Conservation (phyloP, 2,797 vertebrate species). For the Enteromius unitaeniatus region DNA sequence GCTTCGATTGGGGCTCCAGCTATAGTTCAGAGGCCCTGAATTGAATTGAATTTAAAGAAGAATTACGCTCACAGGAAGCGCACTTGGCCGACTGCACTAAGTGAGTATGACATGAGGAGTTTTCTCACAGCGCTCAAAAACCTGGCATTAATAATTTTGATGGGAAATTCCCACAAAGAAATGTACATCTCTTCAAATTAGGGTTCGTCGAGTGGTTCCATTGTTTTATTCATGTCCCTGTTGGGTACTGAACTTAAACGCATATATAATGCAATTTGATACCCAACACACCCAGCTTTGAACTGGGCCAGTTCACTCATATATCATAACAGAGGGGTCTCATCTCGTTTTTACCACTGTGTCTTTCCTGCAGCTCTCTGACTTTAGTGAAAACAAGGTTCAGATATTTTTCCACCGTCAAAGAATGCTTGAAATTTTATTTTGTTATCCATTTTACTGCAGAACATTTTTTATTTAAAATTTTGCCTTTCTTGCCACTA, state of each 20-base stretch:
- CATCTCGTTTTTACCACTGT: slow-evolving; percentile 14
- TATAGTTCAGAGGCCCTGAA: slow-evolving; percentile 20
- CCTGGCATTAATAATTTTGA: slow-evolving; percentile 49
- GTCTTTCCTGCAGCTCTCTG: slow-evolving; percentile 9
- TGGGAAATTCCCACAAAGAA: slow-evolving; percentile 49
- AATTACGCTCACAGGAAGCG: slow-evolving; percentile 4
- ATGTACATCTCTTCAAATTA: slow-evolving; percentile 37
- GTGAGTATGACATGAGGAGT: slow-evolving; percentile 36
- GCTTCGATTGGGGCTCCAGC: slow-evolving; percentile 1
- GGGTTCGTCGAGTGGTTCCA: slow-evolving; percentile 15
- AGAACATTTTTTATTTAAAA: not conserved
- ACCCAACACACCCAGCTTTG: slow-evolving; percentile 54
- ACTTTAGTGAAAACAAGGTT: slow-evolving; percentile 2
- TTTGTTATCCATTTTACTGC: not conserved
- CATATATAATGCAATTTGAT: slow-evolving; percentile 41
- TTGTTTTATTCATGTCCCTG: slow-evolving; percentile 37
- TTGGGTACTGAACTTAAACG: slow-evolving; percentile 30
- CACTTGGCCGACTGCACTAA: slow-evolving; percentile 7
- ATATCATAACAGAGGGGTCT: slow-evolving; percentile 53
- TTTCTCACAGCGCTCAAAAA: slow-evolving; percentile 43
- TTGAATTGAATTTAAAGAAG: slow-evolving; percentile 33
- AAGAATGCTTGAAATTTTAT: not conserved
- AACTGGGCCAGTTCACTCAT: slow-evolving; percentile 53
- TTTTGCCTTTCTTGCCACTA: not conserved
- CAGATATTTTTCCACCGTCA: not conserved